phyloP scores from a whole-genome alignment of 2,797 vertebrate species.

The Gallinago solitaria region DNA sequence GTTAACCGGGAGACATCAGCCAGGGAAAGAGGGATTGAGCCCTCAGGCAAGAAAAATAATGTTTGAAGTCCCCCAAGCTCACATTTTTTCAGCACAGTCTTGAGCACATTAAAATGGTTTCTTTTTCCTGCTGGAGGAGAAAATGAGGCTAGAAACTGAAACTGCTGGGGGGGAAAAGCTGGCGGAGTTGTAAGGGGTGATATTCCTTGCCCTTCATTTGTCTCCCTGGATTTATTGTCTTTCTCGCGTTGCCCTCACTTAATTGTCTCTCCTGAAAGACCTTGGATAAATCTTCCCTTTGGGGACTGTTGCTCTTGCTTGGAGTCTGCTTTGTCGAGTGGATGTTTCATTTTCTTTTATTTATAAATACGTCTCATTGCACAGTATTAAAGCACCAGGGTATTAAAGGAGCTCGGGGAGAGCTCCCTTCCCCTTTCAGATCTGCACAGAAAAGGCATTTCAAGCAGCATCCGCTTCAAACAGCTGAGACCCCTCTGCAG shows the following conservation, averaged over 20 bases:
- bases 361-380: background rate
- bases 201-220: conserved; percentile 24
- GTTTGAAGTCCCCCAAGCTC: conserved; percentile 7
- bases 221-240: conserved; percentile 40
- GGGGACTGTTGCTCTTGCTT: conserved; percentile 1
- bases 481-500: background rate
- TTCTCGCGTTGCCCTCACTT: background rate
- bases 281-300: conserved; percentile 50
- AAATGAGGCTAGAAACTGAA: background rate
- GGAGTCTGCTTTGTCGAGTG: background rate
- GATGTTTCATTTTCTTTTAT: background rate
- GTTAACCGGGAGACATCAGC: background rate
- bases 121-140: conserved; percentile 8
- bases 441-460: background rate
- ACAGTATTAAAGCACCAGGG: background rate
- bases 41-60: background rate
- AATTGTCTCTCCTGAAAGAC: conserved; percentile 32
- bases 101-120: background rate
- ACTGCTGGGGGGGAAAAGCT: background rate
- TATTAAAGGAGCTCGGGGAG: background rate
- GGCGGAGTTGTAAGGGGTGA: background rate
- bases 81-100: background rate
- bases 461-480: background rate
- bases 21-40: background rate
- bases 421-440: background rate